These are phyloP conservation scores for Gymnodraco acuticeps DNA, from an alignment of 2,797 vertebrate species.

Conservation along the genomic window DNA sequence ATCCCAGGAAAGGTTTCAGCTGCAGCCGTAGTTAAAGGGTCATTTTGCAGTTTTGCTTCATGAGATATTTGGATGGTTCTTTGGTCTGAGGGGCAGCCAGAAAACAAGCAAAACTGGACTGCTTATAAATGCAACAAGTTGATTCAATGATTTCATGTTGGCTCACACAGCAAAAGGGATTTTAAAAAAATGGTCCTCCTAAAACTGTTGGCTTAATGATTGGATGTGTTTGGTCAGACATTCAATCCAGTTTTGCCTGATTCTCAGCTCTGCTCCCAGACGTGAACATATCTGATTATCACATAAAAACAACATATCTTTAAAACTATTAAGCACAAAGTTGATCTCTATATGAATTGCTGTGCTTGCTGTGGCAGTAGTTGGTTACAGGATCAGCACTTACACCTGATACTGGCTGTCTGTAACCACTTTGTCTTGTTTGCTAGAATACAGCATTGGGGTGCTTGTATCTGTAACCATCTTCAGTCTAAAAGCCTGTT, in stretches of 20 bases:
- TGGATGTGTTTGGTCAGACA: constrained; percentile 6
- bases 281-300: constrained; percentile 35
- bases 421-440: constrained; percentile 39
- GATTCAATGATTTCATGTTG: constrained; percentile 11
- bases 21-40: constrained; percentile 71
- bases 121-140: neutral
- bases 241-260: constrained; percentile 45
- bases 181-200: constrained; percentile 10
- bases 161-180: neutral
- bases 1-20: constrained; percentile 33
- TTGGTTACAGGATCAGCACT: constrained; percentile 32
- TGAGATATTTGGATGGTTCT: constrained; percentile 46
- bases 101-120: constrained; percentile 62
- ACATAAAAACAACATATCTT: constrained; percentile 35
- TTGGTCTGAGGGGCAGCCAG: constrained; percentile 70
- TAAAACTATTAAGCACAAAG: constrained; percentile 72
- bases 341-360: constrained; percentile 29
- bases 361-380: constrained; percentile 64
- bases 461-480: constrained; percentile 25
- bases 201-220: constrained; percentile 3
- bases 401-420: constrained; percentile 31
- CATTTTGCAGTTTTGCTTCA: constrained; percentile 41
- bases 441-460: constrained; percentile 30
- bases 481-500: constrained; percentile 41
- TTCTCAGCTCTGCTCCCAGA: constrained; percentile 47